These are phyloP conservation scores for Phyllotreta cruciferae DNA, from an alignment of 2,888 invertebrate species.

Conservation along the genomic window DNA sequence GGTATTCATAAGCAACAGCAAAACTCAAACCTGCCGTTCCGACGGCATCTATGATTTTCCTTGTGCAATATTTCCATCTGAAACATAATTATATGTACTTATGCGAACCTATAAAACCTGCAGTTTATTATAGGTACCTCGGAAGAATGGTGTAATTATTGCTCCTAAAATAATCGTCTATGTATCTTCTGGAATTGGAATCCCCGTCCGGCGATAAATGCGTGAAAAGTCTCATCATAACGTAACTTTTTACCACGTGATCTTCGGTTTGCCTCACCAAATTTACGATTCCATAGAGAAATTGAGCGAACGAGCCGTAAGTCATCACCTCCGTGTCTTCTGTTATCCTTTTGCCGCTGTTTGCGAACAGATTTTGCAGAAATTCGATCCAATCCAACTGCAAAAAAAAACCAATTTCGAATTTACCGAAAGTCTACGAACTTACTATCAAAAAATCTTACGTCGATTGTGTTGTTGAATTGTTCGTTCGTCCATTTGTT, in stretches of 20 bases:
- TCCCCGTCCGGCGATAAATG: constrained; percentile 56
- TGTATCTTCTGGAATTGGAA: constrained; percentile 48
- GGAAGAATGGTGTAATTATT: constrained; percentile 44
- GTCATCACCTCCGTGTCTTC: constrained; percentile 47
- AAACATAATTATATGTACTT: not conserved
- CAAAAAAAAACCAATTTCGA: constrained; percentile 32
- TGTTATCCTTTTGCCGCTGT: constrained; percentile 49
- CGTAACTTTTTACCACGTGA: constrained; percentile 54
- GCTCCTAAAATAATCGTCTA: constrained; percentile 50
- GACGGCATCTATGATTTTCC: constrained; percentile 53
- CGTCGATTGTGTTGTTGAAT: constrained; percentile 44
- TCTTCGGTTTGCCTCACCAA: constrained; percentile 50
- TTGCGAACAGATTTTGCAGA: constrained; percentile 49
- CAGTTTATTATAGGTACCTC: constrained; percentile 47
- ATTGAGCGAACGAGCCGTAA: constrained; percentile 29
- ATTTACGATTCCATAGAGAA: constrained; percentile 52
- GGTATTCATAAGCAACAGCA: constrained; percentile 56
- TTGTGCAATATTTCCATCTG: constrained; percentile 57
- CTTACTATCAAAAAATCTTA: constrained; percentile 28
- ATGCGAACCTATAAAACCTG: not conserved
- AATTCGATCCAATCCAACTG: constrained; percentile 58
- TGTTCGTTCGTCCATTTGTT: constrained; percentile 47
- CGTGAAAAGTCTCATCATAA: constrained; percentile 54
- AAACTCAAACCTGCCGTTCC: constrained; percentile 52
- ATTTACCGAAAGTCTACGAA: not conserved